Percentiles rank a stretch among this genome's conserved stretches.
These are phyloP conservation scores for Cassiopea andromeda DNA, from an alignment of 30 jellyfish, hydroid and myxozoan species.

Conservation along the genomic window DNA sequence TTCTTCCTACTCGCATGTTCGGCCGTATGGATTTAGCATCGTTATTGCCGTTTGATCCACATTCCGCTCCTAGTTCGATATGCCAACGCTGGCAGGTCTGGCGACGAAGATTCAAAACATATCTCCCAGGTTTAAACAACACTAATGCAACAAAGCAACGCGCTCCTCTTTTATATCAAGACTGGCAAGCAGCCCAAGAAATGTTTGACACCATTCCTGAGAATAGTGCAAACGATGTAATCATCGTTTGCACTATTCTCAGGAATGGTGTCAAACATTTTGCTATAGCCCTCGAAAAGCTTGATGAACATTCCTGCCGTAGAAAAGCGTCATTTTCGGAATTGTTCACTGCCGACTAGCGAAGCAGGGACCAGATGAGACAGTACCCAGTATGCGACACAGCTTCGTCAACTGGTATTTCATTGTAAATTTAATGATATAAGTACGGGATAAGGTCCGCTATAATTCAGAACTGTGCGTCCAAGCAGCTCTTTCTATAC, in stretches of 20 bases:
- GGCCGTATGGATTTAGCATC: not conserved
- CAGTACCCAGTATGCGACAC: not conserved
- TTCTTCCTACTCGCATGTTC: not conserved
- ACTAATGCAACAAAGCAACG: not conserved
- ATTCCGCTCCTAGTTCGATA: not conserved
- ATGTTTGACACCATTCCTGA: not conserved
- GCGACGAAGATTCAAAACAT: not conserved
- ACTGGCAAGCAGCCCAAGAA: not conserved
- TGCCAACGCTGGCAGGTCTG: not conserved
- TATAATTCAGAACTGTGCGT: not conserved
- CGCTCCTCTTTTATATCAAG: not conserved
- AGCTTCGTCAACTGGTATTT: not conserved
- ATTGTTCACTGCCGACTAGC: not conserved
- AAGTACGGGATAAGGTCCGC: not conserved
- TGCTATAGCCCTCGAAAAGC: no score
- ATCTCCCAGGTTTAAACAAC: no score
- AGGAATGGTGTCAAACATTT: no score
- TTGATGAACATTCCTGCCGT: no score
- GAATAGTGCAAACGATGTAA: not conserved
- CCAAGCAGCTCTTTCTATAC: not conserved
- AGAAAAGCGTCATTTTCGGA: not conserved
- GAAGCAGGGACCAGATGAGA: not conserved
- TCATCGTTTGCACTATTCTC: no score
- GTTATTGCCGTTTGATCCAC: not conserved
- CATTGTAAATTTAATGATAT: not conserved